Conservation (phyloP, 2,888 invertebrate genomes). For the Kryphioiulus occultus region DNA sequence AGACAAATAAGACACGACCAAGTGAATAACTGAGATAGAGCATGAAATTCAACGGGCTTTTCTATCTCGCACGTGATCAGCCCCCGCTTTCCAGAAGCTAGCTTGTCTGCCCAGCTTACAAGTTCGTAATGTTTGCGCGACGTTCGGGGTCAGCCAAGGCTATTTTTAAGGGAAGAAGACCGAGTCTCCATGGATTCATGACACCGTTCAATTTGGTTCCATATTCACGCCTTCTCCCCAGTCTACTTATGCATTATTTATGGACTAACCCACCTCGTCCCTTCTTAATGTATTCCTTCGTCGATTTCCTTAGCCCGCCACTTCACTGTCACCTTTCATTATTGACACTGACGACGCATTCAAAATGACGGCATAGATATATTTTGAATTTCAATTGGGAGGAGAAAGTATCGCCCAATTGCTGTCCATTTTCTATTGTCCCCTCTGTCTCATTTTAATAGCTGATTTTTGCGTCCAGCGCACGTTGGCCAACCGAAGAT, state of each 20-base stretch:
- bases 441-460: constrained; percentile 23
- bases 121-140: neutral
- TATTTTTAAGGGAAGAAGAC: neutral
- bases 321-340: constrained; percentile 23
- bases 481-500: neutral
- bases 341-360: constrained; percentile 13
- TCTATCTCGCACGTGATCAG: too few species aligned
- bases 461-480: neutral
- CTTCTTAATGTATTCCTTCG: neutral
- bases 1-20: neutral
- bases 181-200: neutral
- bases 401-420: neutral
- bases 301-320: constrained; percentile 1
- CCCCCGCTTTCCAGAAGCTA: neutral
- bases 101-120: neutral
- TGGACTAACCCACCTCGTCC: neutral
- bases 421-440: constrained; percentile 23
- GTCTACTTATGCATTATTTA: neutral
- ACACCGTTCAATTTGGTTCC: neutral
- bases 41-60: neutral
- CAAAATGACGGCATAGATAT: neutral
- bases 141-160: neutral
- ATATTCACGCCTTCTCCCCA: neutral
- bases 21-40: neutral
- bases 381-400: neutral